Conservation (phyloP, 1,140 invertebrate species). For the Asobara japonica region DNA sequence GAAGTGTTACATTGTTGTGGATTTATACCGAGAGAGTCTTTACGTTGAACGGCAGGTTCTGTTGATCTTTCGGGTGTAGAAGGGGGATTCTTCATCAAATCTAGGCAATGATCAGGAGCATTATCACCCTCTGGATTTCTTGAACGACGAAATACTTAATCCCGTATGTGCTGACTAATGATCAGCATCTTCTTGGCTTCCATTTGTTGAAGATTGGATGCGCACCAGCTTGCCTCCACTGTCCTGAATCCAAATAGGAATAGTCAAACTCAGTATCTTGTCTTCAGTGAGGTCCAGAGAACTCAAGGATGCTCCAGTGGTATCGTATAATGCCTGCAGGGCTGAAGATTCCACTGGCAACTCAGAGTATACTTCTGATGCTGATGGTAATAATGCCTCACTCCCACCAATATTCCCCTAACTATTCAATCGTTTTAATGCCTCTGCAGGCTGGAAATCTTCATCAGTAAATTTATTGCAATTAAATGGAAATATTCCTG, state of each 20-base stretch:
- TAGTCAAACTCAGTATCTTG: neutral
- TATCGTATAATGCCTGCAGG: neutral
- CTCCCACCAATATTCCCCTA: neutral
- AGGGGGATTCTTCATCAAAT: too few relatives aligned
- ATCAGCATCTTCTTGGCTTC: neutral
- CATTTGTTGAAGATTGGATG: neutral
- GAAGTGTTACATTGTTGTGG: too few relatives aligned
- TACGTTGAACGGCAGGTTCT: too few relatives aligned
- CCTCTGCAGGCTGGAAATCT: slow-evolving; percentile 25
- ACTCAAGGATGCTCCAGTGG: neutral
- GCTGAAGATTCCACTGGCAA: neutral
- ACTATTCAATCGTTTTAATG: neutral
- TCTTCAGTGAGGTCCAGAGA: neutral
- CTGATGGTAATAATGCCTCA: neutral
- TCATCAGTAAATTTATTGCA: slow-evolving; percentile 41
- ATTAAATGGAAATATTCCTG: slow-evolving; percentile 48
- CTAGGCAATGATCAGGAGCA: neutral
- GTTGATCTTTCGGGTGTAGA: too few relatives aligned
- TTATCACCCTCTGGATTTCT: neutral
- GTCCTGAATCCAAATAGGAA: neutral
- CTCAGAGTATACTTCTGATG: neutral
- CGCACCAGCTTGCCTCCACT: neutral
- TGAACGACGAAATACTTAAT: neutral
- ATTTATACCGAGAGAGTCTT: too few relatives aligned
- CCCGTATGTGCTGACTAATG: neutral